phyloP scores from a whole-genome alignment of 1,140 invertebrate genomes.

The Ceratina japonica region DNA sequence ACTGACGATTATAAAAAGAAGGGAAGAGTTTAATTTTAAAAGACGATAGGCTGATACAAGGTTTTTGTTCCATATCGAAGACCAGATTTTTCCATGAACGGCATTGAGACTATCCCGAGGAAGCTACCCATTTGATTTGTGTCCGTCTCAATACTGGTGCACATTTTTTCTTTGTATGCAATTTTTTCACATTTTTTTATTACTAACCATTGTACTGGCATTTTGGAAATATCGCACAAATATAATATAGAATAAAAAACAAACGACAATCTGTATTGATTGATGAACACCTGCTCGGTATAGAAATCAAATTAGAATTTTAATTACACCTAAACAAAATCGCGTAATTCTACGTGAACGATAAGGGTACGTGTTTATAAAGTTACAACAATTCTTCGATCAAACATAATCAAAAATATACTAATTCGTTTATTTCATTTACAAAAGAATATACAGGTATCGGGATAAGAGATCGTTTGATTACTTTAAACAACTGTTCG shows the following conservation, averaged over 20 bases:
- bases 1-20: not conserved
- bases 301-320: not conserved
- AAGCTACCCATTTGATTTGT: slow-evolving; percentile 49
- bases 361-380: not conserved
- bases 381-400: not conserved
- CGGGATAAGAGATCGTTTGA: too few species aligned
- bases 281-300: slow-evolving; percentile 3
- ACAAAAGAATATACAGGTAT: too few species aligned
- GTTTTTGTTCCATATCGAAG: not conserved
- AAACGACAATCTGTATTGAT: slow-evolving; percentile 36
- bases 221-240: slow-evolving; percentile 75
- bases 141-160: slow-evolving; percentile 55
- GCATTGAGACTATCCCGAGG: slow-evolving; percentile 23
- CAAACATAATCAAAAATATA: too few species aligned
- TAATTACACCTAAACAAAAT: not conserved
- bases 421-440: not conserved
- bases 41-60: slow-evolving; percentile 6
- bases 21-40: not conserved
- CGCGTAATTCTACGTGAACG: not conserved
- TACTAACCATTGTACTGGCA: slow-evolving; percentile 69
- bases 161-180: slow-evolving; percentile 71
- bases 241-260: slow-evolving; percentile 64
- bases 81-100: slow-evolving; percentile 30
- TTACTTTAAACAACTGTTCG: too few species aligned
- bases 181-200: slow-evolving; percentile 67